These are phyloP conservation scores for Nyctibius bracteatus DNA, from an alignment of 2,113 vertebrate genomes.

Conservation along the genomic window DNA sequence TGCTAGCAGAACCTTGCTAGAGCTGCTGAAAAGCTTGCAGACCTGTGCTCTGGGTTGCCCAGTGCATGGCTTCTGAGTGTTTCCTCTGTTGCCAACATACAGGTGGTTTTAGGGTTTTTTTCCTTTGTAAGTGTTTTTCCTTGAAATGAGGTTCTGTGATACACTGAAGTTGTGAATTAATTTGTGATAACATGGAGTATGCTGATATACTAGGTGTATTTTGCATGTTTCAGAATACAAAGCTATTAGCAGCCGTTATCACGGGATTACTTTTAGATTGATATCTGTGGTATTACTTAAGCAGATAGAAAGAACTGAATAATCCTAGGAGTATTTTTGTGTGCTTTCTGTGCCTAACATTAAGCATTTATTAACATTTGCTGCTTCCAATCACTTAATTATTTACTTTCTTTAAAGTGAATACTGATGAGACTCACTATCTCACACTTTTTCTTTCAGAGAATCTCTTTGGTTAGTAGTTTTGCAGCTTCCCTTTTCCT, in stretches of 20 bases:
- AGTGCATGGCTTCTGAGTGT: neutral
- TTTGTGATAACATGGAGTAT: neutral
- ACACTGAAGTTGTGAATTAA: neutral
- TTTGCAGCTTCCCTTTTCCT: slow-evolving; percentile 93
- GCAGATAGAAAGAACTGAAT: neutral
- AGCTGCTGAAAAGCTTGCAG: neutral
- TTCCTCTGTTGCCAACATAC: neutral
- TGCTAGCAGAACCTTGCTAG: neutral
- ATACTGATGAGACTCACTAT: neutral
- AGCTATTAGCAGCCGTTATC: neutral
- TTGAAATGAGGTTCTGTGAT: neutral
- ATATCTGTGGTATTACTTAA: neutral
- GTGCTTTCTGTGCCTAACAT: neutral
- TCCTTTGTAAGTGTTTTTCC: neutral
- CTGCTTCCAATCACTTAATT: neutral
- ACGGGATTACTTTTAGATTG: neutral
- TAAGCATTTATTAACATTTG: neutral
- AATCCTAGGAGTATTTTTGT: neutral
- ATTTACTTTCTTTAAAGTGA: neutral
- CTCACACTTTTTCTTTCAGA: slow-evolving; percentile 72
- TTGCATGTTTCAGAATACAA: slow-evolving; percentile 1
- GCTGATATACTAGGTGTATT: neutral
- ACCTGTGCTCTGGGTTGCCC: neutral
- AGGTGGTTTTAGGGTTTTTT: neutral
- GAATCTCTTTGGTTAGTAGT: slow-evolving; percentile 94